These are phyloP conservation scores for Sminthopsis crassicaudata DNA, from an alignment of 2,113 vertebrate species.

Conservation along the genomic window DNA sequence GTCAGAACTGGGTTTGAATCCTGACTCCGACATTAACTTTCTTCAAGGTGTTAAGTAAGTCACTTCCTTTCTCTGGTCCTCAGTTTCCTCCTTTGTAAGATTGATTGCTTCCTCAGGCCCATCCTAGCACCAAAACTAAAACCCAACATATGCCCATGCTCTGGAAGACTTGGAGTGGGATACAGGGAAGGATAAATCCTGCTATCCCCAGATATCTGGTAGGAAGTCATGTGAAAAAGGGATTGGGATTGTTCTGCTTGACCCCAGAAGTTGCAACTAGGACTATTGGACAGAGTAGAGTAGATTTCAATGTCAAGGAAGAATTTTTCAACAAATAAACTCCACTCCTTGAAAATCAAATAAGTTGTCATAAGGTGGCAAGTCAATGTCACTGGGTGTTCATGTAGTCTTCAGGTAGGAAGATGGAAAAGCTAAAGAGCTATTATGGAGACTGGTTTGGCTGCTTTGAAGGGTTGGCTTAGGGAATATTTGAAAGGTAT, in stretches of 20 bases:
- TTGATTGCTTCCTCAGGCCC: neutral
- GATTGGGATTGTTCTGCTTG: neutral
- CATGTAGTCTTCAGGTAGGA: neutral
- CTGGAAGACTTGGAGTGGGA: neutral
- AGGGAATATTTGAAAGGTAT: neutral
- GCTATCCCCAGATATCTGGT: neutral
- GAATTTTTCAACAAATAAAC: neutral
- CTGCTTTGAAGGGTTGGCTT: neutral
- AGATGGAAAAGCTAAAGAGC: neutral
- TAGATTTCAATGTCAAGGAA: neutral
- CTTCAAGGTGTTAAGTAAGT: neutral
- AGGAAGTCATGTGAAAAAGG: neutral
- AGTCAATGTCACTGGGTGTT: neutral
- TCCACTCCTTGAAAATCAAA: neutral
- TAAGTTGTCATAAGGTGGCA: neutral
- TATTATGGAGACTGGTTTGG: neutral
- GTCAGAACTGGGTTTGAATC: neutral
- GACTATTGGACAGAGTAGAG: neutral
- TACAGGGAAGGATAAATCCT: neutral
- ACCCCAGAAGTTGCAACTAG: neutral
- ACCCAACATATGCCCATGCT: neutral
- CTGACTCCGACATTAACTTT: neutral
- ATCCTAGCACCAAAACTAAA: neutral
- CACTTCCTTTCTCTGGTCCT: neutral
- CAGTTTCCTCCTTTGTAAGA: neutral